Evolutionary conservation across 2,113 vertebrate genomes (phyloP), one percentile per base, ranked within the genome.

Genomic region (Sinosuthora webbiana): DNA sequence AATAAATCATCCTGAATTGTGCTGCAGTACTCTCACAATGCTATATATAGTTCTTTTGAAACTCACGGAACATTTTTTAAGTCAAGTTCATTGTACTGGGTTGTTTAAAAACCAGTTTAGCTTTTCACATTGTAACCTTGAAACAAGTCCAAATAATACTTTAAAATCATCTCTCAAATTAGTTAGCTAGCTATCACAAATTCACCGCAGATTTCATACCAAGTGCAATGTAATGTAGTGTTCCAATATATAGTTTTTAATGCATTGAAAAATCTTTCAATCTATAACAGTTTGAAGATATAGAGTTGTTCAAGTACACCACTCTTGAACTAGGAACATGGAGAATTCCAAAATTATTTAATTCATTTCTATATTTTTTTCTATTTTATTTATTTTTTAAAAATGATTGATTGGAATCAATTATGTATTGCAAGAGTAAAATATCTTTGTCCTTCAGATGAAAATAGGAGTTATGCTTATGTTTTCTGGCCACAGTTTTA

Each of bases 1-100:
- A 94, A 96, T 96, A 96, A 97, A 96, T 96, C 96, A 97, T 95
- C 41, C 73, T 93, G 83, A 89, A 89, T 49, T 79, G 86, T 39
- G 27, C 69, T 93, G 60, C 56, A 45, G 57, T 75, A 81, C 55
- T 92, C 52, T 57, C 6, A 35, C 60, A 73, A 79, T 65, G 69
- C 31, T 91, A 93, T 95, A 89, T 87, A 79, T 87, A 93, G 86
- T 16, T 75, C 90, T 68, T 93, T 75, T 65, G 62, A 93, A 94
- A 84, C 64, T 73, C 74, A 16, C 7, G 23, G 83, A 73, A 64
- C 73, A 57, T 42, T 78, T 78, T 88, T 87, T 35, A 71, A 89
- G 88, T 77, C 63, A 89, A 68, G 73, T 76, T 92, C 86, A 57
- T 75, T 90, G 56, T 49, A 68, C n/a, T 33, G 47, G 60, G 64